Conservation (phyloP, 2,113 vertebrate species). For the Alethe diademata region DNA sequence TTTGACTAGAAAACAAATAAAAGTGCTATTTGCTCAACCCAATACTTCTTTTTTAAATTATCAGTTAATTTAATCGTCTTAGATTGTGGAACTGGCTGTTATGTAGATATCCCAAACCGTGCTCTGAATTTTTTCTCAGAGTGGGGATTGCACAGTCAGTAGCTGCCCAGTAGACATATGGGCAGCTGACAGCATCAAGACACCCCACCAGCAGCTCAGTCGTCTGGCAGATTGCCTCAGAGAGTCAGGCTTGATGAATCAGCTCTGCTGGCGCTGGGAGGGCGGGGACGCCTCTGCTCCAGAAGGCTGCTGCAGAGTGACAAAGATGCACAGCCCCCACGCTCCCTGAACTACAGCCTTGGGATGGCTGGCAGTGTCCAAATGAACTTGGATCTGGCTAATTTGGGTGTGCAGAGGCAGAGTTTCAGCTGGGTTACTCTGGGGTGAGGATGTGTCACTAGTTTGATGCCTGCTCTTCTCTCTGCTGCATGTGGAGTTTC, state of each 20-base stretch:
- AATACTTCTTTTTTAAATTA: neutral
- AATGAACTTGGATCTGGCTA: neutral
- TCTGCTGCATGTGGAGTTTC: neutral
- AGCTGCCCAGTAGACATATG: constrained; percentile 32
- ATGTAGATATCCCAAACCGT: neutral
- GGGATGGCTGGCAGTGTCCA: neutral
- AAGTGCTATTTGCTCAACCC: neutral
- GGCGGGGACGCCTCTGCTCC: neutral
- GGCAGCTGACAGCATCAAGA: constrained; percentile 31
- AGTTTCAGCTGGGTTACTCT: neutral
- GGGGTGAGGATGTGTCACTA: neutral
- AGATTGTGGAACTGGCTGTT: neutral
- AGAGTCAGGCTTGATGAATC: constrained; percentile 9
- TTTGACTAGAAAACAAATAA: neutral
- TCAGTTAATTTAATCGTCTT: neutral
- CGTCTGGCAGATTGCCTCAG: constrained; percentile 43
- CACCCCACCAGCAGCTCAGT: constrained; percentile 34
- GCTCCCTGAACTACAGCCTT: accelerated
- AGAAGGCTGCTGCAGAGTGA: neutral
- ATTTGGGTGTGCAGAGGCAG: neutral
- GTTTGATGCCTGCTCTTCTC: neutral
- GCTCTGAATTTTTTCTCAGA: neutral
- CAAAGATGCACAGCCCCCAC: neutral
- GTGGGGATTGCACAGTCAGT: neutral
- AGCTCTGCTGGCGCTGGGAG: neutral